Conservation (phyloP, 2,113 vertebrate species). For the Tachycineta bicolor region DNA sequence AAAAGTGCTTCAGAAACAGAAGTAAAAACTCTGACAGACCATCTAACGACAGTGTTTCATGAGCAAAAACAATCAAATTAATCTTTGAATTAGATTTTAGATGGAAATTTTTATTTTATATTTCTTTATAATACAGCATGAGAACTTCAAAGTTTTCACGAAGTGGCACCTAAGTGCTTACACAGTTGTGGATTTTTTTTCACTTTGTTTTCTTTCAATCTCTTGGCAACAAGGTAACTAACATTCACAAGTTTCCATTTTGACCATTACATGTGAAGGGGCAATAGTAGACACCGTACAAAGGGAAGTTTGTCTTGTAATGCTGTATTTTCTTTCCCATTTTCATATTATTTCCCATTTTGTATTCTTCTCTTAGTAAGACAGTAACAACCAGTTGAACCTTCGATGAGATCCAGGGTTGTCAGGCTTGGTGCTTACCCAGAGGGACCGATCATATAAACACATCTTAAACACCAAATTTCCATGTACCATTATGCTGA, state of each 20-base stretch:
- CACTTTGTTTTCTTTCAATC: neutral
- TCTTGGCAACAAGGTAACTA: neutral
- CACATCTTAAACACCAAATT: neutral
- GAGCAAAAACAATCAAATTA: neutral
- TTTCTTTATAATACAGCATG: neutral
- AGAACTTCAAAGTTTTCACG: neutral
- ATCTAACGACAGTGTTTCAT: neutral
- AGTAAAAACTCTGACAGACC: neutral
- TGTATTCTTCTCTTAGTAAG: neutral
- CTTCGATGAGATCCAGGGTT: neutral
- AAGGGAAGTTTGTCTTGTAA: neutral
- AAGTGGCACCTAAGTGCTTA: neutral
- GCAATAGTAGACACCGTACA: neutral
- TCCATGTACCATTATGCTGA: neutral
- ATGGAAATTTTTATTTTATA: neutral
- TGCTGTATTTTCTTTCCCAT: neutral
- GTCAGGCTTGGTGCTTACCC: neutral
- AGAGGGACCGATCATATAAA: neutral
- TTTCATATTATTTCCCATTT: neutral
- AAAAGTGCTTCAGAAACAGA: neutral
- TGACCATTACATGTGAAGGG: neutral
- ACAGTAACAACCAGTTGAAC: neutral
- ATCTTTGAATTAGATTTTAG: neutral
- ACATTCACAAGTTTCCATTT: neutral
- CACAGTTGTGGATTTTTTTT: fast-evolving